phyloP scores from a whole-genome alignment of 2,888 invertebrate species.

The Trisateles emortualis region DNA sequence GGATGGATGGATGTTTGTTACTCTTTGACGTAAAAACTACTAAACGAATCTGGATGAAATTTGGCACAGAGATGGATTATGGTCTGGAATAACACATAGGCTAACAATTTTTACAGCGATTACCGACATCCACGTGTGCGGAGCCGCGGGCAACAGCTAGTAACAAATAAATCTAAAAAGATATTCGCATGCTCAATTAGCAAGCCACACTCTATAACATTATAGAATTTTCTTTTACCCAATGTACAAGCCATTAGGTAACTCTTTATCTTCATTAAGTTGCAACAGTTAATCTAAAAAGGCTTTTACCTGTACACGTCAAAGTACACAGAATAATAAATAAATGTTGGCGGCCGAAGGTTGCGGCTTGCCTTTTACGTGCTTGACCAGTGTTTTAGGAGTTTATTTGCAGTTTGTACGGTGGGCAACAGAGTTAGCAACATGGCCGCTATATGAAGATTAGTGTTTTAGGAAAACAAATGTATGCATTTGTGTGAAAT shows the following conservation, averaged over 20 bases:
- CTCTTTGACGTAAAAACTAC: no score
- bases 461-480: no score
- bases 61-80: no score
- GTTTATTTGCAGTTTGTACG: slow-evolving; percentile 5
- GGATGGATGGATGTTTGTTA: no score
- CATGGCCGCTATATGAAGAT: no score
- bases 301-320: slow-evolving; percentile 73
- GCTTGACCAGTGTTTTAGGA: slow-evolving; percentile 17
- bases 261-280: slow-evolving; percentile 78
- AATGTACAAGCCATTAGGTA: slow-evolving; percentile 63
- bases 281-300: slow-evolving; percentile 76
- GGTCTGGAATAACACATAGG: no score
- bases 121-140: no score
- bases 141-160: no score
- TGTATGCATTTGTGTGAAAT: no score
- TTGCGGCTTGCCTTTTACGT: slow-evolving; percentile 23
- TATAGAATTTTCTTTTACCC: slow-evolving; percentile 73
- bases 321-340: slow-evolving; percentile 73
- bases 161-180: slow-evolving; percentile 68
- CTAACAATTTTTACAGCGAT: no score
- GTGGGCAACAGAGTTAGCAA: no score
- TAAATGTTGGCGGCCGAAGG: slow-evolving; percentile 48
- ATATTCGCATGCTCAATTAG: slow-evolving; percentile 54
- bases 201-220: slow-evolving; percentile 54
- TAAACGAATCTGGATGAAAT: no score